Evolutionary conservation across 2,797 vertebrate species (phyloP), one percentile per base, ranked within the genome.

Genomic region (Crenuchus spilurus): DNA sequence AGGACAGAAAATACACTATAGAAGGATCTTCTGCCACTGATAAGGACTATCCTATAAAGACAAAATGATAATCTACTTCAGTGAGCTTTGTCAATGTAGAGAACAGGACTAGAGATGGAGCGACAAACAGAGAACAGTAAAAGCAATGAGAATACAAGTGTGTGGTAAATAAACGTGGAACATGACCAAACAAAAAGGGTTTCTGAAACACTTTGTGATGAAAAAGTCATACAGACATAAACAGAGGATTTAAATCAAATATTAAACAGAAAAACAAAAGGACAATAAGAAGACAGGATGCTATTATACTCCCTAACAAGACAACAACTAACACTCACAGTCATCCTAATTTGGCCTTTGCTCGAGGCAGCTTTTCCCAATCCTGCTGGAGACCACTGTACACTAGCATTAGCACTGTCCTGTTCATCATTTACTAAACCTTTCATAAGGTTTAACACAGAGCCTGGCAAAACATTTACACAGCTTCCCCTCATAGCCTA

Each of bases 1-100:
- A 99, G 94, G 92, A 99, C 96, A 91, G 98, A 99, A 95, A 99
- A 99, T 92, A 99, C 95, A 95, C 96, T 98, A 95, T 98, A 99
- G 94, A 99, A 95, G 93, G 98, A 98, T 96, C 97, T 97, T 96
- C 97, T 97, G 95, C 96, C 97, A 95, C 97, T 99, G 95, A 99
- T 95, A 92, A 99, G 97, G 94, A 99, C 97, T 96, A 99, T 97
- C 97, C 98, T 99, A 95, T 87, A 93, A 97, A 92, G 95, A 93
- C 92, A 89, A 92, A 92, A 90, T 82, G 91, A 92, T 88, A 87
- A 84, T 84, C 91, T 90, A 88, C 91, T 92, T 90, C 91, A 79
- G 83, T 74, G 58, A 54, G n/a, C 71, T 68, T 30, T 41, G 41
- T 51, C 9, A 65, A 65, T 37, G 30, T 13, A 72, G 48, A 68